These are phyloP conservation scores for Dolichallabes microphthalmus DNA, from an alignment of 2,113 vertebrate genomes.

Conservation along the genomic window DNA sequence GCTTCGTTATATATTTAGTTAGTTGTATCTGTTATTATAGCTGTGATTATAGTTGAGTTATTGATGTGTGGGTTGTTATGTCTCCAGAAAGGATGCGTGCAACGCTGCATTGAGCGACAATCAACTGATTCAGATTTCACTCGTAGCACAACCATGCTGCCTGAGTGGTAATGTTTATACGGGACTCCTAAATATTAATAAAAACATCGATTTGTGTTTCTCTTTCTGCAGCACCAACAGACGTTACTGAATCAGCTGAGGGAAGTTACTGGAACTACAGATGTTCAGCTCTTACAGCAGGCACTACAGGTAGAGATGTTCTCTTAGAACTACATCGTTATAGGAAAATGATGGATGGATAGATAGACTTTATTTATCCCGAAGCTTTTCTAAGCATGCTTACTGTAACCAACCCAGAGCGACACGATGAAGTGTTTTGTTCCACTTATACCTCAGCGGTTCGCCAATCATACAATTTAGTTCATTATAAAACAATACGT, in stretches of 20 bases:
- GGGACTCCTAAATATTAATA: neutral
- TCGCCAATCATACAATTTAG: neutral
- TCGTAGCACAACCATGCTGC: neutral
- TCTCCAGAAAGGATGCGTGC: neutral
- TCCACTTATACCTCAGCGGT: neutral
- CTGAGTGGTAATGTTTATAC: too few relatives aligned
- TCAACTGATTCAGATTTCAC: neutral
- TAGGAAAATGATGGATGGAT: neutral
- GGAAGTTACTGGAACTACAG: constrained; percentile 96
- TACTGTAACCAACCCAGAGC: neutral
- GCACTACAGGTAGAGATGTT: constrained; percentile 85
- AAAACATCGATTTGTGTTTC: neutral
- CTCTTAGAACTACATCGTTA: neutral
- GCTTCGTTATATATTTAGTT: neutral
- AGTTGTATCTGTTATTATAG: neutral
- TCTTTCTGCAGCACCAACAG: constrained; percentile 84
- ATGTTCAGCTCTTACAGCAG: constrained; percentile 92
- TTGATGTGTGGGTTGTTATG: neutral
- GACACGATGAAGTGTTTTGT: neutral
- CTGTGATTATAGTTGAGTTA: neutral
- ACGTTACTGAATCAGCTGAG: constrained; percentile 95
- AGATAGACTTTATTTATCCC: too few relatives aligned
- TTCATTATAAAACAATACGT: neutral
- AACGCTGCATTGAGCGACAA: neutral
- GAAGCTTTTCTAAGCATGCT: neutral